Conservation (phyloP, 2,888 invertebrate species). For the Nysson spinosus region DNA sequence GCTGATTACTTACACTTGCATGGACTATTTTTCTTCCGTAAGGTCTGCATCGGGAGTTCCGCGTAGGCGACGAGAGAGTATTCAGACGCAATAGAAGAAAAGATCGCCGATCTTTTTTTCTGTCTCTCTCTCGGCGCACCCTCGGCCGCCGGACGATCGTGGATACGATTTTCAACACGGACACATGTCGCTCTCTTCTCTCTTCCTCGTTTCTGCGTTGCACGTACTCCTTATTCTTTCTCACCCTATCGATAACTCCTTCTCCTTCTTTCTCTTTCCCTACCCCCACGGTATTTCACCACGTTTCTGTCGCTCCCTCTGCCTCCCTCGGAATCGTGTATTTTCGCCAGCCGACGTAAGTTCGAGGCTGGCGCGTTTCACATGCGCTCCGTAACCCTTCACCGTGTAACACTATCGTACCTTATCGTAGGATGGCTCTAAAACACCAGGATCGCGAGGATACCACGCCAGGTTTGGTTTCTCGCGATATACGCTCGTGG, state of each 20-base stretch:
- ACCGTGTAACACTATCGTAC: background rate
- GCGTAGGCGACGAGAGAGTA: slow-evolving; percentile 47
- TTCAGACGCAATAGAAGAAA: slow-evolving; percentile 35
- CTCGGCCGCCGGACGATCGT: slow-evolving; percentile 51
- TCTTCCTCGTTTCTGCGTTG: slow-evolving; percentile 6
- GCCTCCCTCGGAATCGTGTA: slow-evolving; percentile 34
- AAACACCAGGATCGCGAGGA: slow-evolving; percentile 20
- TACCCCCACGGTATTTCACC: slow-evolving; percentile 11
- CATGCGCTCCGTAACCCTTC: slow-evolving; percentile 28
- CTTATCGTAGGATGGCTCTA: background rate
- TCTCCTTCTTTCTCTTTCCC: slow-evolving; percentile 9
- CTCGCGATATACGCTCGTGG: slow-evolving; percentile 52
- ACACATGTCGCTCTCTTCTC: slow-evolving; percentile 56
- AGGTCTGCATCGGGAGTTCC: slow-evolving; percentile 86
- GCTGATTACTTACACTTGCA: slow-evolving; percentile 95
- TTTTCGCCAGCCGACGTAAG: slow-evolving; percentile 34
- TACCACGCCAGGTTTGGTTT: slow-evolving; percentile 26
- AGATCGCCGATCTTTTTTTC: slow-evolving; percentile 39
- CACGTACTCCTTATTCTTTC: slow-evolving; percentile 5
- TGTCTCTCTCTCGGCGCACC: slow-evolving; percentile 48
- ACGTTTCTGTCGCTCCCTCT: slow-evolving; percentile 41
- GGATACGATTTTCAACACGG: slow-evolving; percentile 54
- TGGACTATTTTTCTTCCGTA: slow-evolving; percentile 95
- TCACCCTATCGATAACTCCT: slow-evolving; percentile 5
- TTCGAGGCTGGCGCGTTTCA: slow-evolving; percentile 32